Conservation (phyloP, 1,140 invertebrate genomes). For the Babylonia areolata region DNA sequence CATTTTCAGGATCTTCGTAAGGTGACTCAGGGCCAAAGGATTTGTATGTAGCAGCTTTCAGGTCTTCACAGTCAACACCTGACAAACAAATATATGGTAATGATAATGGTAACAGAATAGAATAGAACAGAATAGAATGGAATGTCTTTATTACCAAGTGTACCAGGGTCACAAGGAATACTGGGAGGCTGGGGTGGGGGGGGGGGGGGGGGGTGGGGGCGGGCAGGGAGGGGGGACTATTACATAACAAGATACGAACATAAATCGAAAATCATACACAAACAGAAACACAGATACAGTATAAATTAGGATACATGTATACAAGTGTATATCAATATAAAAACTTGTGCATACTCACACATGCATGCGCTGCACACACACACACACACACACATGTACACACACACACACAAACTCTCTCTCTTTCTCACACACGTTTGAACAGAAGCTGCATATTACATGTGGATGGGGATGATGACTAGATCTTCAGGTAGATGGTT, state of each 20-base stretch:
- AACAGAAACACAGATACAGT: not conserved
- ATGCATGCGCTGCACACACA: not conserved
- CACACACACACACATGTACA: not conserved
- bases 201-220: too few species aligned
- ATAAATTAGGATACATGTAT: too few species aligned
- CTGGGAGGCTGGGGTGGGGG: too few species aligned
- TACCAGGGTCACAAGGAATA: too few species aligned
- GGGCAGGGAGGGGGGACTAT: too few species aligned
- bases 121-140: too few species aligned
- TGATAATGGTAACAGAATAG: too few species aligned
- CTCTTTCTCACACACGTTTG: not conserved
- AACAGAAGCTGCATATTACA: too few species aligned
- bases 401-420: slow-evolving; percentile 3
- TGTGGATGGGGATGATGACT: too few species aligned
- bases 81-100: not conserved
- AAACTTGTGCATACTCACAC: not conserved
- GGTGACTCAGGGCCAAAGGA: slow-evolving; percentile 64
- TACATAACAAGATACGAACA: not conserved
- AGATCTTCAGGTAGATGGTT: too few species aligned
- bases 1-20: slow-evolving; percentile 63
- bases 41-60: slow-evolving; percentile 57
- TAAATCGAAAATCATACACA: not conserved
- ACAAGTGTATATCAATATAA: not conserved
- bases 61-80: slow-evolving; percentile 59
- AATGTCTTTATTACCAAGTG: too few species aligned